A percentile compares a stretch with the other conserved stretches of the same genome.
These are phyloP conservation scores for Leptinotarsa tumamoca DNA, from an alignment of 2,888 invertebrate genomes.

Conservation along the genomic window DNA sequence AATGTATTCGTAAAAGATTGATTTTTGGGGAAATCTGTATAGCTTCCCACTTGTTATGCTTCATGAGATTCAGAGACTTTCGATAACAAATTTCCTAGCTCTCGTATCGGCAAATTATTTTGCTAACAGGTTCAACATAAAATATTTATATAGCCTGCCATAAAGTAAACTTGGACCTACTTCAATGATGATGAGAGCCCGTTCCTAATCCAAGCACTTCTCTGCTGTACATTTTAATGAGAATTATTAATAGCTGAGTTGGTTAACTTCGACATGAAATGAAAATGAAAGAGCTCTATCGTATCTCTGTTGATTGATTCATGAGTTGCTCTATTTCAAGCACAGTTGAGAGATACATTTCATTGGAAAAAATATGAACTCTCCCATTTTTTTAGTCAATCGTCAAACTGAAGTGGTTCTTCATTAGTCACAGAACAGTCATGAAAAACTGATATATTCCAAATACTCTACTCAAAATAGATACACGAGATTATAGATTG, in stretches of 20 bases:
- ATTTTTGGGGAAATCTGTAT: too few relatives aligned
- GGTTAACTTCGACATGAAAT: not conserved
- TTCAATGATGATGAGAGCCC: constrained; percentile 1
- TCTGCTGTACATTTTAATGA: not conserved
- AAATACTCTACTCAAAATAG: too few relatives aligned
- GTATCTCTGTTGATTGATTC: not conserved
- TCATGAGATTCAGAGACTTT: not conserved
- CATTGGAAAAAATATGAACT: not conserved
- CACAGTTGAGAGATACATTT: not conserved
- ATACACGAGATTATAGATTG: too few relatives aligned
- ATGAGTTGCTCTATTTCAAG: not conserved
- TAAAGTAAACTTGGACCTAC: constrained; percentile 1
- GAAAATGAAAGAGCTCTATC: not conserved
- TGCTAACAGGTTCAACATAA: not conserved
- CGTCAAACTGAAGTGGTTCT: not conserved
- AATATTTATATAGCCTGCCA: not conserved
- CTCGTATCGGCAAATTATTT: not conserved
- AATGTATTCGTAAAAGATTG: not conserved
- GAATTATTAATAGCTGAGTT: not conserved
- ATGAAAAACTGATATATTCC: too few relatives aligned
- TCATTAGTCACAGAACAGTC: too few relatives aligned
- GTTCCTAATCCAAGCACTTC: not conserved
- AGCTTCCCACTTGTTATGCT: not conserved
- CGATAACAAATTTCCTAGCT: not conserved
- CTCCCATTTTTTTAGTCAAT: not conserved